A percentile compares a stretch with the other conserved stretches of the same genome.
Conservation (phyloP, 2,888 invertebrate species). For the Tromatobia lineatoria region DNA sequence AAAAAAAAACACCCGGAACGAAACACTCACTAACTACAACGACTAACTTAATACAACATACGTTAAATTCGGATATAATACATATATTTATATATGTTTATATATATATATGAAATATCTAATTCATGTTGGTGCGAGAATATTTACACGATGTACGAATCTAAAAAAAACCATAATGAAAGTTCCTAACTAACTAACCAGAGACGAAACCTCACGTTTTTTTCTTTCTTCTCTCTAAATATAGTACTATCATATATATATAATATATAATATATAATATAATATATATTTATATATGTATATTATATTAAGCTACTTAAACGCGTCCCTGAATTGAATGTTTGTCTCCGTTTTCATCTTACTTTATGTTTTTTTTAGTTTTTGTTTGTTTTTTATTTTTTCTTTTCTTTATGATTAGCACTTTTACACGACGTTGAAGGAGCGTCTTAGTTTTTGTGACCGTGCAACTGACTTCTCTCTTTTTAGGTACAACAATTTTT, state of each 20-base stretch:
- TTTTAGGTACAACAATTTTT: conserved; percentile 17
- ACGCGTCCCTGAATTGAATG: conserved; percentile 76
- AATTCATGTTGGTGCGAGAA: conserved; percentile 51
- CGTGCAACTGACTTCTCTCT: neutral
- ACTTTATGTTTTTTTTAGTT: conserved; percentile 6
- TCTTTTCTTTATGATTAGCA: conserved; percentile 23
- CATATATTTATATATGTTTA: conserved; percentile 53
- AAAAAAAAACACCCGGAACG: conserved; percentile 58
- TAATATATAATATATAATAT: conserved; percentile 61
- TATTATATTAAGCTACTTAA: conserved; percentile 70
- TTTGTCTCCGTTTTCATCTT: conserved; percentile 71
- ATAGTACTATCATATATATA: conserved; percentile 66
- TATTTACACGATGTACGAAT: conserved; percentile 68
- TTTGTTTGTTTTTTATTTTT: conserved; percentile 12
- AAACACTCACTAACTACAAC: conserved; percentile 69
- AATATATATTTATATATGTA: conserved; percentile 65
- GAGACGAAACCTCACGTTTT: conserved; percentile 12
- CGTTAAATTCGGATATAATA: conserved; percentile 61
- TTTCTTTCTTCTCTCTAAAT: conserved; percentile 42
- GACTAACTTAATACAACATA: conserved; percentile 64
- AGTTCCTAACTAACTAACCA: conserved; percentile 27
- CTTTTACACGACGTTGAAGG: neutral
- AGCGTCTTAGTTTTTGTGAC: neutral
- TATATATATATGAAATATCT: conserved; percentile 51
- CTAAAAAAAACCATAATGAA: conserved; percentile 28